Evolutionary conservation across 2,888 invertebrate species (phyloP).

Genomic region (Mylabris sibirica): DNA sequence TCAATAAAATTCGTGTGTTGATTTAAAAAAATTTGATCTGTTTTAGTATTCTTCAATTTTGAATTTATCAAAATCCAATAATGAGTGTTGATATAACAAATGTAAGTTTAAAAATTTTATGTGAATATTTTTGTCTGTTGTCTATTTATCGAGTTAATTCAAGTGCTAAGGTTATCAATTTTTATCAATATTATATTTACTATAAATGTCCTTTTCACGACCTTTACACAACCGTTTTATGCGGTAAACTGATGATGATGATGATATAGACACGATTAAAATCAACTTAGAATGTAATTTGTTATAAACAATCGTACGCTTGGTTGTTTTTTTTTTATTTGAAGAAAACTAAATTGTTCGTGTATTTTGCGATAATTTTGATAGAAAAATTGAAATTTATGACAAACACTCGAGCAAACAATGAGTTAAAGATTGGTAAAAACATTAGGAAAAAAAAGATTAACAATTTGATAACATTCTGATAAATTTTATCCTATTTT

Average conservation of each 20-base stretch:
- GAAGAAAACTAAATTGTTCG: too few relatives aligned
- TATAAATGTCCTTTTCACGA: conserved; percentile 40
- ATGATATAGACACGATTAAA: neutral
- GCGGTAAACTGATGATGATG: conserved; percentile 16
- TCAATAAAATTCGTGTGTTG: neutral
- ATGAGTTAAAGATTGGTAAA: too few relatives aligned
- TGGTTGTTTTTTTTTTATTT: too few relatives aligned
- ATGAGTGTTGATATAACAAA: conserved; percentile 49
- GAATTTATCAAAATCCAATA: conserved; percentile 9
- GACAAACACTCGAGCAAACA: too few relatives aligned
- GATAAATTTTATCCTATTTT: too few relatives aligned
- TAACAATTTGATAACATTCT: too few relatives aligned
- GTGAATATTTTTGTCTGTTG: conserved; percentile 2
- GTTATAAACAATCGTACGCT: too few relatives aligned
- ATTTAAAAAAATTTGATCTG: neutral
- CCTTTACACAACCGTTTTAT: conserved; percentile 40
- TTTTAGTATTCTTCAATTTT: conserved; percentile 11
- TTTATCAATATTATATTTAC: conserved; percentile 30
- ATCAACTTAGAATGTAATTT: neutral
- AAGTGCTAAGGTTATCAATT: conserved; percentile 38
- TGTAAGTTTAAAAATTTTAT: conserved; percentile 53
- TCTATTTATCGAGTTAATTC: conserved; percentile 20
- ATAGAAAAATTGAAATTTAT: too few relatives aligned
- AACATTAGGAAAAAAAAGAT: too few relatives aligned
- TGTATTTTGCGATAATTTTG: too few relatives aligned